phyloP scores from a whole-genome alignment of 2,888 invertebrate species.

The Monopis laevigella region DNA sequence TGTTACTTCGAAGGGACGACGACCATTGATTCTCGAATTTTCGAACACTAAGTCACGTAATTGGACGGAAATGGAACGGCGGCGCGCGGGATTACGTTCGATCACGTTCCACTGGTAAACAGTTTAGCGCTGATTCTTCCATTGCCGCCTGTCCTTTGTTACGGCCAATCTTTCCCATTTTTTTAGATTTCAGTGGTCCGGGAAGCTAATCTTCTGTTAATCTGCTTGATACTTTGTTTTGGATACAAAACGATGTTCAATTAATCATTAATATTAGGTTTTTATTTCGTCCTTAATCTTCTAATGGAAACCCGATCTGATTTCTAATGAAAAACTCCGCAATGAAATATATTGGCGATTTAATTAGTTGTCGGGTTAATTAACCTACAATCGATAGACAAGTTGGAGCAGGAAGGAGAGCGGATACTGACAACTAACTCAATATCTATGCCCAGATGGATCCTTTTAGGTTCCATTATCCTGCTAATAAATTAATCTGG shows the following conservation, averaged over 20 bases:
- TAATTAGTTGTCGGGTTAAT: too few relatives aligned
- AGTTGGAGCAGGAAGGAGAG: neutral
- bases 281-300: too few relatives aligned
- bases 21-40: slow-evolving; percentile 12
- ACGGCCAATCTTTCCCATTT: slow-evolving; percentile 1
- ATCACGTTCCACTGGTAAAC: slow-evolving; percentile 33
- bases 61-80: slow-evolving; percentile 49
- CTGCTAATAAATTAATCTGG: slow-evolving; percentile 53
- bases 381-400: slow-evolving; percentile 5
- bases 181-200: slow-evolving; percentile 3
- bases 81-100: slow-evolving; percentile 25
- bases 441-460: slow-evolving; percentile 35
- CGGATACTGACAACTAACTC: slow-evolving; percentile 36
- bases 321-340: too few relatives aligned
- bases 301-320: too few relatives aligned
- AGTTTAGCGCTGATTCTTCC: slow-evolving; percentile 14
- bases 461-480: slow-evolving; percentile 20
- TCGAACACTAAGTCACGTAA: slow-evolving; percentile 40
- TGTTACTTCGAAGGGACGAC: neutral
- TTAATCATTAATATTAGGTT: too few relatives aligned
- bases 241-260: slow-evolving; percentile 8
- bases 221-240: slow-evolving; percentile 6
- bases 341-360: too few relatives aligned
- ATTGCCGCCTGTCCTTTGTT: slow-evolving; percentile 10
- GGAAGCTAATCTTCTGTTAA: slow-evolving; percentile 4